phyloP scores from a whole-genome alignment of 2,113 vertebrate species.

The Todiramphus saurophagus region DNA sequence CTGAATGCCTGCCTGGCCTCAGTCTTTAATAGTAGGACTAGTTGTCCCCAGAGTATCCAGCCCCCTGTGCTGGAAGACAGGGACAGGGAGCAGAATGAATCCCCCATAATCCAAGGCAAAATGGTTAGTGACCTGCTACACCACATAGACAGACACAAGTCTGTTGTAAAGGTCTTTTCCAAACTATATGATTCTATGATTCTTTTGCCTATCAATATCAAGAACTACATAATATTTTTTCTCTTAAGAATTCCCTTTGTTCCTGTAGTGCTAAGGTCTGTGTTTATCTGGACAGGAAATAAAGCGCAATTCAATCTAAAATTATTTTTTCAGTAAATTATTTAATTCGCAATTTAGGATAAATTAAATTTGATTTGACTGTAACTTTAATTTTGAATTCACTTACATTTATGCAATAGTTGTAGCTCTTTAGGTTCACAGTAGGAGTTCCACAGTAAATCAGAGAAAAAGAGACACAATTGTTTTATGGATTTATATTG shows the following conservation, averaged over 20 bases:
- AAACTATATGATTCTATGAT: not conserved
- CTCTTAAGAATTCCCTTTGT: not conserved
- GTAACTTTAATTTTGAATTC: not conserved
- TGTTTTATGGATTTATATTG: not conserved
- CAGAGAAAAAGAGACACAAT: not conserved
- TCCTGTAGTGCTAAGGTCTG: not conserved
- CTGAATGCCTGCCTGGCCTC: too few relatives aligned
- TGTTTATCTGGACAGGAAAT: not conserved
- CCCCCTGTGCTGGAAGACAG: too few relatives aligned
- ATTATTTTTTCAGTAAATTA: not conserved
- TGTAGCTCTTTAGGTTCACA: not conserved
- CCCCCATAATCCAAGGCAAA: too few relatives aligned
- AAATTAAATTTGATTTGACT: not conserved
- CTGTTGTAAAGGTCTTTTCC: too few relatives aligned
- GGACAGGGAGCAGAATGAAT: too few relatives aligned
- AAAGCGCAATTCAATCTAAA: not conserved
- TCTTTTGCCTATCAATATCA: not conserved
- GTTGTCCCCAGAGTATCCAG: too few relatives aligned
- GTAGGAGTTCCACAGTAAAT: not conserved
- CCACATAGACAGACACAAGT: too few relatives aligned
- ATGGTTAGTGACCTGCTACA: too few relatives aligned
- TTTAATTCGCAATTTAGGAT: not conserved
- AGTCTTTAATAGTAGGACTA: too few relatives aligned
- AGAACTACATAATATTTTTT: not conserved
- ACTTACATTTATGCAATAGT: not conserved